Percentiles rank a stretch among this genome's conserved stretches.
phyloP scores from a whole-genome alignment of 1,140 invertebrate genomes.

The Psix sp. region DNA sequence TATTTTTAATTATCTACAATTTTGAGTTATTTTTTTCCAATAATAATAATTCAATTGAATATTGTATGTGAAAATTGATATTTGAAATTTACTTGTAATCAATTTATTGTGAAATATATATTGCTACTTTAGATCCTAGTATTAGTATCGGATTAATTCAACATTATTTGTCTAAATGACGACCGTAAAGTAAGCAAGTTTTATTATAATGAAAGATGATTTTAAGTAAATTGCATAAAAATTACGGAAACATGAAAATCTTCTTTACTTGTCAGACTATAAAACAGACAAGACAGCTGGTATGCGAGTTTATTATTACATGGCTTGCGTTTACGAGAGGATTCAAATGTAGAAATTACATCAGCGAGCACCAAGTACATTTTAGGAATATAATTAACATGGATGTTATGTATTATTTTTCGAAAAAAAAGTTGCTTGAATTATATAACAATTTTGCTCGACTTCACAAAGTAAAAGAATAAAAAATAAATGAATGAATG shows the following conservation, averaged over 20 bases:
- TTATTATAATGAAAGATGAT: neutral
- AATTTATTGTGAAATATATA: no score
- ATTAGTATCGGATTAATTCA: no score
- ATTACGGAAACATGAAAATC: neutral
- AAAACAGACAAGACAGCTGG: constrained; percentile 19
- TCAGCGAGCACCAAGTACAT: constrained; percentile 31
- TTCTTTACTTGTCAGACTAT: constrained; percentile 19
- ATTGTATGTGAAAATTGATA: no score
- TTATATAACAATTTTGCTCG: constrained; percentile 29
- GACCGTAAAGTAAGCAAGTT: neutral
- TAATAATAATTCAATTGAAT: no score
- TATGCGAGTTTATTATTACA: constrained; percentile 47
- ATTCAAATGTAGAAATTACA: constrained; percentile 44
- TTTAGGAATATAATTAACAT: constrained; percentile 38
- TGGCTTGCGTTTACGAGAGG: constrained; percentile 22
- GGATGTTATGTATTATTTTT: constrained; percentile 33
- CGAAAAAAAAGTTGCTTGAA: constrained; percentile 9
- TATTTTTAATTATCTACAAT: no score
- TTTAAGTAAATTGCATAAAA: neutral
- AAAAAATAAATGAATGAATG: no score
- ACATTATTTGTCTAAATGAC: no score
- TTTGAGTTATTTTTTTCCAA: no score
- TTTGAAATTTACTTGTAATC: no score
- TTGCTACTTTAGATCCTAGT: no score
- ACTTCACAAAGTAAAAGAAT: no score